Evolutionary conservation across 1,140 invertebrate species (phyloP).

Genomic region (Papilio machaon): DNA sequence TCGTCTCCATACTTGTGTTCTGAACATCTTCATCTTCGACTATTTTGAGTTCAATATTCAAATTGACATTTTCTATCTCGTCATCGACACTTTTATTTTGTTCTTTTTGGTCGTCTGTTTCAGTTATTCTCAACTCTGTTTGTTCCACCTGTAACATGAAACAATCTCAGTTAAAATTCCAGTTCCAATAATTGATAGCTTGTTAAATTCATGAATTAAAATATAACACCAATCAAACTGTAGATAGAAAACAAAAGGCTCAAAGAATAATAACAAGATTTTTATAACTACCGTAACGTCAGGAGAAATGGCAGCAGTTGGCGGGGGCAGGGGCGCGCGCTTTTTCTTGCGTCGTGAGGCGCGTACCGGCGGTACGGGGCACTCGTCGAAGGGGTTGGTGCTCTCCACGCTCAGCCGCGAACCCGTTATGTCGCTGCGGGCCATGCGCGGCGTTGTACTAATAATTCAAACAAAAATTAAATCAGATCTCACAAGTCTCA

Average conservation of each 20-base stretch:
- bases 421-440: slow-evolving; percentile 75
- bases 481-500: background rate
- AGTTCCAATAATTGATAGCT: background rate
- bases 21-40: slow-evolving; percentile 71
- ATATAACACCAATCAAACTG: background rate
- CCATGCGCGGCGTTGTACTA: slow-evolving; percentile 69
- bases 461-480: slow-evolving; percentile 40
- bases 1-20: slow-evolving; percentile 38
- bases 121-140: slow-evolving; percentile 60
- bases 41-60: slow-evolving; percentile 79
- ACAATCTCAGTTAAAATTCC: background rate
- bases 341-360: slow-evolving; percentile 81
- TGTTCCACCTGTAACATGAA: slow-evolving; percentile 49
- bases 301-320: slow-evolving; percentile 45
- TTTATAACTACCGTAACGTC: slow-evolving; percentile 41
- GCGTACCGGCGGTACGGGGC: slow-evolving; percentile 71
- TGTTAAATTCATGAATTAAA: background rate
- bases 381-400: slow-evolving; percentile 82
- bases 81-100: slow-evolving; percentile 54
- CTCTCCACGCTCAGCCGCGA: slow-evolving; percentile 81
- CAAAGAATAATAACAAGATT: background rate
- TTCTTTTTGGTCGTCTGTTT: slow-evolving; percentile 52
- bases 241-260: slow-evolving; percentile 13
- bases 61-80: slow-evolving; percentile 70
- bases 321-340: slow-evolving; percentile 77